Evolutionary conservation across 2,888 invertebrate genomes (phyloP), one percentile per base, ranked within the genome.

Genomic region (Tuta absoluta): DNA sequence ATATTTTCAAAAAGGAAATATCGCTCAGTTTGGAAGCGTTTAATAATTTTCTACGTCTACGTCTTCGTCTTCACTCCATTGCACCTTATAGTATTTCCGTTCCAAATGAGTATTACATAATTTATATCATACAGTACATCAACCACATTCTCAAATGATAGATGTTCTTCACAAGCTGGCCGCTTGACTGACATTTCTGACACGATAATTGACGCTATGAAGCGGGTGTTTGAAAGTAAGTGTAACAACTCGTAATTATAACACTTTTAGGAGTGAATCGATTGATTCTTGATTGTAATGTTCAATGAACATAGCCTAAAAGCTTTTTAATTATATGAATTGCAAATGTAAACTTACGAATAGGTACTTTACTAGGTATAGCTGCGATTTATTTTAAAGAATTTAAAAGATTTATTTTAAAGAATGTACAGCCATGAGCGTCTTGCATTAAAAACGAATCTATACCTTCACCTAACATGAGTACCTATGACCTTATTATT

Each of bases 151-250:
- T 53, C 28, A 33, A 33, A 56, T 56, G 56, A 56, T 56, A 33
- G 56, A 56, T 56, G 56, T 56, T 56, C 56, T 24, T 24, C 33
- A 56, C 56, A 33, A 56, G 56, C 24, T 53, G 7, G 14, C 56
- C 28, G 24, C 24, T 56, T 23, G 63, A 51, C 49, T 45, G 64
- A 64, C 59, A 24, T 33, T 60, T 51, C 33, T 56, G 64, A 64
- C 64, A 56, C 12, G 53, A 56, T 64, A 61, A 64, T 64, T 56
- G 56, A 7, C 2, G 17, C 56, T 8, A 8, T 33, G 24, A 33
- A 19, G 56, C 33, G 56, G 10, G 28, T 56, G 56, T 56, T 33
- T 56, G 56, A 56, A 56, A 33, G 56, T 19, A 33, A 56, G 56
- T 56, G 33, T 53, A 56, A 33, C 19, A 17, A 56, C 19, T 56